phyloP scores from a whole-genome alignment of 2,888 invertebrate species.

The Pollenia griseotomentosa region DNA sequence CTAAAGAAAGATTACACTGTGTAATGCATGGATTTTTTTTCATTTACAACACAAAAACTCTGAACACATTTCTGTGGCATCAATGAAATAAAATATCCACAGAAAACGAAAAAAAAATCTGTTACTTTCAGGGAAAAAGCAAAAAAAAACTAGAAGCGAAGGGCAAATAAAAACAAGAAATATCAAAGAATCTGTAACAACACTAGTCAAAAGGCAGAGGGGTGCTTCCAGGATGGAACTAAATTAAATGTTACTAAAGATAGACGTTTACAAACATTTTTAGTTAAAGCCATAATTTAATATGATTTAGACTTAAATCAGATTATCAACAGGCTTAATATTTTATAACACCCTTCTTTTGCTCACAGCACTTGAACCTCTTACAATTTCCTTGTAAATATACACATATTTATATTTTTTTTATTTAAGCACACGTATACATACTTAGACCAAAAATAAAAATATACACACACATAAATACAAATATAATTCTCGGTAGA shows the following conservation, averaged over 20 bases:
- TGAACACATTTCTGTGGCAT: conserved; percentile 8
- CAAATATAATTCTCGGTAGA: neutral
- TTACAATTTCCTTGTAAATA: neutral
- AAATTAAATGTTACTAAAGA: conserved; percentile 13
- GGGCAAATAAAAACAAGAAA: neutral
- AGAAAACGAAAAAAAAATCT: conserved; percentile 3
- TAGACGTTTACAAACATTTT: neutral
- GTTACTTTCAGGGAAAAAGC: neutral
- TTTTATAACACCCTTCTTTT: neutral
- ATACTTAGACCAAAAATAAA: no score
- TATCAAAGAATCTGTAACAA: no score
- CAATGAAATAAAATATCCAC: neutral
- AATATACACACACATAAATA: neutral
- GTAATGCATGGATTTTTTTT: no score
- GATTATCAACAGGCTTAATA: conserved; percentile 42
- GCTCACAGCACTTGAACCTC: neutral
- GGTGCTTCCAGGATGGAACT: neutral
- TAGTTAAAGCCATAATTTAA: conserved; percentile 23
- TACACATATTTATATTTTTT: neutral
- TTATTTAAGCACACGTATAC: no score
- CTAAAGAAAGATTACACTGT: no score
- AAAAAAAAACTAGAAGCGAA: neutral
- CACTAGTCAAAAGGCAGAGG: neutral
- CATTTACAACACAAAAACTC: neutral
- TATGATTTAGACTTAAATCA: conserved; percentile 33